phyloP scores from a whole-genome alignment of 1,140 invertebrate genomes.

The Bacillus rossius region DNA sequence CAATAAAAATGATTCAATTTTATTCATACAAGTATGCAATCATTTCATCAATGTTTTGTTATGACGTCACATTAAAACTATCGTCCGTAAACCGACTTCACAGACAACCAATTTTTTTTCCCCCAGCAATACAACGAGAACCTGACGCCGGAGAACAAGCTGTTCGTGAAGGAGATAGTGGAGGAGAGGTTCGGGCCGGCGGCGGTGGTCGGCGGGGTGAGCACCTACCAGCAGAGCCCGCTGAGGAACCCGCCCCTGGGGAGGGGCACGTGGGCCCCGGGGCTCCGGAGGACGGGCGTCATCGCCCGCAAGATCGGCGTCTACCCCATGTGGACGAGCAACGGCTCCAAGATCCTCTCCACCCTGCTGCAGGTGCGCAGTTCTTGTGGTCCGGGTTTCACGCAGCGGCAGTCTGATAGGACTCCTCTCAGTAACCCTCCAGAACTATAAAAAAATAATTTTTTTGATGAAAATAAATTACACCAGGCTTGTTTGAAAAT shows the following conservation, averaged over 20 bases:
- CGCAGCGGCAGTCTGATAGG: not conserved
- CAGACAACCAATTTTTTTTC: conserved; percentile 9
- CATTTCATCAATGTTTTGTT: no score
- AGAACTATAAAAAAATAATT: not conserved
- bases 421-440: not conserved
- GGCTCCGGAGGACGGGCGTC: conserved; percentile 68
- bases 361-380: conserved; percentile 77
- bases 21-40: no score
- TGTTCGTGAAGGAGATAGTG: conserved; percentile 75
- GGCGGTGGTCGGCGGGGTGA: conserved; percentile 38
- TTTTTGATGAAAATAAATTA: not conserved
- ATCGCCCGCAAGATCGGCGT: conserved; percentile 92
- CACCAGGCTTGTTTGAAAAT: not conserved
- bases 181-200: conserved; percentile 54
- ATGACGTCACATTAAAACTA: no score
- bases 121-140: conserved; percentile 59
- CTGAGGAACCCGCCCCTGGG: conserved; percentile 51
- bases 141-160: conserved; percentile 71
- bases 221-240: conserved; percentile 41
- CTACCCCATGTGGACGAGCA: conserved; percentile 87
- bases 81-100: no score
- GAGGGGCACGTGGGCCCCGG: conserved; percentile 55
- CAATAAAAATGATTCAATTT: no score
- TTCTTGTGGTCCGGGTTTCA: not conserved
- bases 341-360: conserved; percentile 68